Conservation (phyloP, 2,888 invertebrate genomes). For the Buathra laborator region DNA sequence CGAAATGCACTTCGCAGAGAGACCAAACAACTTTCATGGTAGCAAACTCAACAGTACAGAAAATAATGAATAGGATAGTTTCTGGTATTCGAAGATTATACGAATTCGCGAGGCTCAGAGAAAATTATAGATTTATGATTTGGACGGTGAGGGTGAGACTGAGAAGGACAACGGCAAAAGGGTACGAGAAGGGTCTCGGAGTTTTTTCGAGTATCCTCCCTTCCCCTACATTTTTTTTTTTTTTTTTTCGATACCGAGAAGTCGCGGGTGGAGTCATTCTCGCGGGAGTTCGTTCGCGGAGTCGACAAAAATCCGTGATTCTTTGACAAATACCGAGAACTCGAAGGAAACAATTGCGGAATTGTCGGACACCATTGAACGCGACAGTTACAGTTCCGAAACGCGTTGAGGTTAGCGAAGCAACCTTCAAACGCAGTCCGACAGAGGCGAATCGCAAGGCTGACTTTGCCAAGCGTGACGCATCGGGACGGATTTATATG, state of each 20-base stretch:
- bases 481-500: conserved; percentile 72
- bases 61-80: conserved; percentile 85
- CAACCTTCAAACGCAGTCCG: not conserved
- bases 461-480: conserved; percentile 38
- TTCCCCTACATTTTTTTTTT: conserved; percentile 45
- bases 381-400: not conserved
- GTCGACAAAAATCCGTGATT: conserved; percentile 42
- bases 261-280: conserved; percentile 74
- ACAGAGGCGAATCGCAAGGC: conserved; percentile 22
- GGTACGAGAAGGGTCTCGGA: not conserved
- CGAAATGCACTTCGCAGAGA: conserved; percentile 34
- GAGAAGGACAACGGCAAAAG: conserved; percentile 17
- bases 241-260: conserved; percentile 69
- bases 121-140: conserved; percentile 84
- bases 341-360: conserved; percentile 22
- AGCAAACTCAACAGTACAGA: conserved; percentile 83
- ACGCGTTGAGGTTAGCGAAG: not conserved
- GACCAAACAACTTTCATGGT: conserved; percentile 75
- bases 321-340: conserved; percentile 60
- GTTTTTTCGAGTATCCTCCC: conserved; percentile 9
- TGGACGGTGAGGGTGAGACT: conserved; percentile 52
- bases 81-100: conserved; percentile 85
- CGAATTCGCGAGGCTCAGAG: conserved; percentile 78
- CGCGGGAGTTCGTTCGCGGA: conserved; percentile 26
- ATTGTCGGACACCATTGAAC: not conserved